A percentile compares a stretch with the other conserved stretches of the same genome.
phyloP scores from a whole-genome alignment of 2,797 vertebrate genomes.

The Eulemur mongoz region DNA sequence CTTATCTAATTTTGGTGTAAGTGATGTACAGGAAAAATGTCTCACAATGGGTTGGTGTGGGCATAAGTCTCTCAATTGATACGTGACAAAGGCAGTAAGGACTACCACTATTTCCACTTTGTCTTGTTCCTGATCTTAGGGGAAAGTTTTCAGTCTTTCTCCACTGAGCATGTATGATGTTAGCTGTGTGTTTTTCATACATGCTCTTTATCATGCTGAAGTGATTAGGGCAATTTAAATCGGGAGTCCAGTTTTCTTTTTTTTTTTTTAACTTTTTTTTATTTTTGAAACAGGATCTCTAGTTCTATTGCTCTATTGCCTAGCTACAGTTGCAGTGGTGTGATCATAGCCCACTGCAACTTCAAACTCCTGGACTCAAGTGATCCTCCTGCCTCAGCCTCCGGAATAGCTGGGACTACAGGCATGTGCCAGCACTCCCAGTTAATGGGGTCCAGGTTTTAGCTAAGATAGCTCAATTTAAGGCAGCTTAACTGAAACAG shows the following conservation, averaged over 20 bases:
- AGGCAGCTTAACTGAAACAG: neutral
- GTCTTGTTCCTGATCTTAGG: neutral
- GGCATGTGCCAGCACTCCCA: neutral
- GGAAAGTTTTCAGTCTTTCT: neutral
- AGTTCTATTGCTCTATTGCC: neutral
- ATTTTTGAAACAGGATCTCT: neutral
- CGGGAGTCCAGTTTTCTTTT: neutral
- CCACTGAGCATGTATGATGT: neutral
- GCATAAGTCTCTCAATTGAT: neutral
- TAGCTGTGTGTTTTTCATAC: neutral
- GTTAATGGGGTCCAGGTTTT: neutral
- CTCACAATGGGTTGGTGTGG: neutral
- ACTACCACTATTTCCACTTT: neutral
- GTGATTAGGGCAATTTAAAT: constrained; percentile 8
- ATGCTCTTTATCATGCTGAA: neutral
- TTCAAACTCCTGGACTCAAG: neutral
- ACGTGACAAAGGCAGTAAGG: neutral
- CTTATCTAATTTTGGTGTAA: neutral
- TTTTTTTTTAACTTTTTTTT: neutral
- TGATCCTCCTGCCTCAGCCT: neutral
- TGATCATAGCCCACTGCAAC: neutral
- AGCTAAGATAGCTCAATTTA: neutral
- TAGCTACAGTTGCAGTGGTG: neutral
- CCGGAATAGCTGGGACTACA: neutral
- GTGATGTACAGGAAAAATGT: neutral